Conservation (phyloP, 2,888 invertebrate genomes). For the Cosmia trapezina region DNA sequence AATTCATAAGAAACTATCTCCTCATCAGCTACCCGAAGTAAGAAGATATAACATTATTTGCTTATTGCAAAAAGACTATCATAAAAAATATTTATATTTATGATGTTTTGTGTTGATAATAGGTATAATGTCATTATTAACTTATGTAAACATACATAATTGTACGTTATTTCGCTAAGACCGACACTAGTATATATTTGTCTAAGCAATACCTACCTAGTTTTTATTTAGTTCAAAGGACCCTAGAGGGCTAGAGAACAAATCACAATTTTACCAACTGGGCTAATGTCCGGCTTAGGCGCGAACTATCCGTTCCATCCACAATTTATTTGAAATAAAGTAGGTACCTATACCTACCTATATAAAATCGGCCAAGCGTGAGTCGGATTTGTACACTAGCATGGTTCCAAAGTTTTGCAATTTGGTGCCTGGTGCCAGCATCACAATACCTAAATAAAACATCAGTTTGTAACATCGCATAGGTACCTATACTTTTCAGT, state of each 20-base stretch:
- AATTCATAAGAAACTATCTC: slow-evolving; percentile 47
- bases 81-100: slow-evolving; percentile 32
- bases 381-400: background rate
- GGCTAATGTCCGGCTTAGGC: background rate
- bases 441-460: background rate
- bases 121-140: background rate
- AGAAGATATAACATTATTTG: slow-evolving; percentile 28
- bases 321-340: background rate
- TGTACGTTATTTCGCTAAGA: background rate
- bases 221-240: background rate
- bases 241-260: background rate
- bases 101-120: slow-evolving; percentile 3
- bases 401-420: background rate
- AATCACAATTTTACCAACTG: background rate
- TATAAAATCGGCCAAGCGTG: background rate
- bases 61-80: slow-evolving; percentile 39
- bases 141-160: slow-evolving; percentile 5
- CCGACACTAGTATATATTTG: background rate
- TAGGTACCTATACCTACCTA: background rate
- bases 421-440: slow-evolving; percentile 1
- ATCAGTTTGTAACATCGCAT: background rate
- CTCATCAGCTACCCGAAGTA: slow-evolving; percentile 34
- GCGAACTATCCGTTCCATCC: background rate
- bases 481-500: slow-evolving; percentile 3
- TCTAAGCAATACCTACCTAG: too few species aligned